These are phyloP conservation scores for Aleiodes testaceus DNA, from an alignment of 2,888 invertebrate genomes.

Conservation along the genomic window DNA sequence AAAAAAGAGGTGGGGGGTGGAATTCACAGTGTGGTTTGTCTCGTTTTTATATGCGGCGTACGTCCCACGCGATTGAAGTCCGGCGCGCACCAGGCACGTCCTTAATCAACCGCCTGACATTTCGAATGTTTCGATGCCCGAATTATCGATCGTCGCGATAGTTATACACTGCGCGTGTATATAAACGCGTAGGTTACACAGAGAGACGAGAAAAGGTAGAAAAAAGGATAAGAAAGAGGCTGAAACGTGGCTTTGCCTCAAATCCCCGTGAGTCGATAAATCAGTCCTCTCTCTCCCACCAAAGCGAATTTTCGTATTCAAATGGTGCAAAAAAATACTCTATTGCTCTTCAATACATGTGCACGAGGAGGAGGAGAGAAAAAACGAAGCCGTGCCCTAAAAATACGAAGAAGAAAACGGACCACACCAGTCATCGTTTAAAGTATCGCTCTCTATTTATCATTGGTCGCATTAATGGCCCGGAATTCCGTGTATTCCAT, in stretches of 20 bases:
- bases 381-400: constrained; percentile 35
- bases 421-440: constrained; percentile 66
- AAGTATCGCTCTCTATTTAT: constrained; percentile 68
- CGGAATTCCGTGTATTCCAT: constrained; percentile 68
- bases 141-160: constrained; percentile 46
- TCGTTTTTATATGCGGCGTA: constrained; percentile 42
- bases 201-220: neutral
- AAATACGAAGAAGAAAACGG: constrained; percentile 62
- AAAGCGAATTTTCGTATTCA: constrained; percentile 6
- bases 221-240: neutral
- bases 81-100: constrained; percentile 40
- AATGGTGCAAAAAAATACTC: neutral
- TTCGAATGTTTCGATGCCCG: constrained; percentile 47
- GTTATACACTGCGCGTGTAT: constrained; percentile 30
- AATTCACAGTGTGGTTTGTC: constrained; percentile 33
- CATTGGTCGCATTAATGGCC: constrained; percentile 67
- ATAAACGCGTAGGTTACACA: constrained; percentile 26
- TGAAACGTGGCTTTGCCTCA: constrained; percentile 17
- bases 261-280: constrained; percentile 41
- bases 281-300: constrained; percentile 29
- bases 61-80: constrained; percentile 43
- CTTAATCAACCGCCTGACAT: constrained; percentile 46
- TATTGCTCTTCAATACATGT: neutral
- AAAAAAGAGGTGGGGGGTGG: constrained; percentile 3
- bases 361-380: neutral